These are phyloP conservation scores for Atta cephalotes DNA, from an alignment of 1,140 invertebrate genomes.

Conservation along the genomic window DNA sequence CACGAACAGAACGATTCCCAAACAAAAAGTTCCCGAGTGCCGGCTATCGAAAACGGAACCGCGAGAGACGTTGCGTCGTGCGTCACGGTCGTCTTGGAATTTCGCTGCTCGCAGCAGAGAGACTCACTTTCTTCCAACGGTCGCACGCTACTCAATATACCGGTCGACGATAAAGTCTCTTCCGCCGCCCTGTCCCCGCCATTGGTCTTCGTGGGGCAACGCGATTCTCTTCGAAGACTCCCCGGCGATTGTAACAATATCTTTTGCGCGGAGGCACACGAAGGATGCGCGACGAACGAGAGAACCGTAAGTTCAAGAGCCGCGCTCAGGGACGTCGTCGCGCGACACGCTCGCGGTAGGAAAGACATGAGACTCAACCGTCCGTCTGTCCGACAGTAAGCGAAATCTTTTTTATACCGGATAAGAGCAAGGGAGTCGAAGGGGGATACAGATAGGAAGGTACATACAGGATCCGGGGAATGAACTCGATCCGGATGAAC, in stretches of 20 bases:
- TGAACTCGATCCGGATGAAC: conserved; percentile 47
- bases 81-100: conserved; percentile 73
- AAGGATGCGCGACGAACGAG: conserved; percentile 80
- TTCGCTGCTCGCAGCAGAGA: conserved; percentile 78
- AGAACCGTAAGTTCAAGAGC: conserved; percentile 84
- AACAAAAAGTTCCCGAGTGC: conserved; percentile 42
- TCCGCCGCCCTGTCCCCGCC: conserved; percentile 59
- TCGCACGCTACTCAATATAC: conserved; percentile 86
- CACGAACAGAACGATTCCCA: conserved; percentile 22
- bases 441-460: neutral
- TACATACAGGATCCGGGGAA: conserved; percentile 11
- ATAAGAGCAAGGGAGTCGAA: conserved; percentile 76
- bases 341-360: conserved; percentile 73
- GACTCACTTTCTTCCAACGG: conserved; percentile 75
- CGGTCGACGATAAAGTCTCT: conserved; percentile 80
- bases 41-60: conserved; percentile 60
- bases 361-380: conserved; percentile 68
- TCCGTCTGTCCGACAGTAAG: conserved; percentile 74
- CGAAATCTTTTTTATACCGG: conserved; percentile 82
- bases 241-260: conserved; percentile 85
- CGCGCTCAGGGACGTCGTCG: conserved; percentile 83
- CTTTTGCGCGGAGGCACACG: conserved; percentile 75
- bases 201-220: conserved; percentile 68
- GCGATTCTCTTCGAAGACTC: conserved; percentile 72
- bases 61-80: conserved; percentile 49